phyloP scores from a whole-genome alignment of 2,797 vertebrate genomes.

The Myiothlypis chrysogaster region DNA sequence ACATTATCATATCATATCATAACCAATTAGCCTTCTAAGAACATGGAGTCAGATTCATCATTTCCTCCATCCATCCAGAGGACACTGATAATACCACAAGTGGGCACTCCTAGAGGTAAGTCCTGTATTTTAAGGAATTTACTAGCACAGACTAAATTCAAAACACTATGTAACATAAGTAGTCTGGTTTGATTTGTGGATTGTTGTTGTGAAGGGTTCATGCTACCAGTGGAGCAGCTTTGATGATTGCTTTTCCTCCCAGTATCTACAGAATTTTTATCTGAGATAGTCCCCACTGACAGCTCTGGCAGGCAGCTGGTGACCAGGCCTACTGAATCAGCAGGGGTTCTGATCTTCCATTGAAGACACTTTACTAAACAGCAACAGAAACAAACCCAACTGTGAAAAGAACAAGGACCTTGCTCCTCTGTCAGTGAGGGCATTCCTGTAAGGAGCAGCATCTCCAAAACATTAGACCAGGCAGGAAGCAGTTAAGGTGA shows the following conservation, averaged over 20 bases:
- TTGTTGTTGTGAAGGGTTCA: background rate
- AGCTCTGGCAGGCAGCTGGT: background rate
- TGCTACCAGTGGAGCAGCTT: background rate
- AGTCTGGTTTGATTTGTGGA: background rate
- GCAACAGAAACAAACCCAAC: background rate
- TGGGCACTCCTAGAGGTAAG: background rate
- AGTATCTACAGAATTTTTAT: background rate
- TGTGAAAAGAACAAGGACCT: background rate
- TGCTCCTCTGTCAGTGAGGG: background rate
- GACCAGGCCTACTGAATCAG: background rate
- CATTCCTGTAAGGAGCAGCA: background rate
- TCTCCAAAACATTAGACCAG: background rate
- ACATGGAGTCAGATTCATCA: too few species aligned
- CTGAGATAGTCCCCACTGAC: background rate
- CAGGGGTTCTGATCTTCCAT: background rate
- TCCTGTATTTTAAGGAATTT: background rate
- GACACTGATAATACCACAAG: background rate
- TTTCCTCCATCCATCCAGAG: too few species aligned
- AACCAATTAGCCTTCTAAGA: too few species aligned
- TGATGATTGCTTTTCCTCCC: rapidly evolving
- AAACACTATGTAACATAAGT: background rate
- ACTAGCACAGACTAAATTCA: background rate
- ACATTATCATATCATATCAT: too few species aligned
- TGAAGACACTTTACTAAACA: background rate
- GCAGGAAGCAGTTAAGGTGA: background rate